These are phyloP conservation scores for Diachasma alloeum DNA, from an alignment of 1,140 invertebrate genomes.

Conservation along the genomic window DNA sequence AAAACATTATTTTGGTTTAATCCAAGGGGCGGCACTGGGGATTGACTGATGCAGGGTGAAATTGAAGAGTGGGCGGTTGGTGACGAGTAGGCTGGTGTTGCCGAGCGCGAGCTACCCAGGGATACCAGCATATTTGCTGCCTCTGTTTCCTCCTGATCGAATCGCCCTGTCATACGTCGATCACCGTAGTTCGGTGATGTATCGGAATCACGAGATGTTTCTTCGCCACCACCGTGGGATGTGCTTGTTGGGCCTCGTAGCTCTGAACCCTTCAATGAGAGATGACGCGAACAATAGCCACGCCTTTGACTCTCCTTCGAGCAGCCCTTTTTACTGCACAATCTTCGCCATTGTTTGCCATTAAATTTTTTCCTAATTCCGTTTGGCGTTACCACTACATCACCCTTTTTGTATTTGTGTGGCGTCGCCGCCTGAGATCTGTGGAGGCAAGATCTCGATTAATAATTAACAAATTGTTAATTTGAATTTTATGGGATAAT, in stretches of 20 bases:
- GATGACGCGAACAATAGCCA: conserved; percentile 95
- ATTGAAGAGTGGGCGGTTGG: conserved; percentile 73
- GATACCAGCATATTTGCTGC: conserved; percentile 96
- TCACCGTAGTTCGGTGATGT: conserved; percentile 83
- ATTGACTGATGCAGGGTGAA: conserved; percentile 73
- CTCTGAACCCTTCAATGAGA: conserved; percentile 84
- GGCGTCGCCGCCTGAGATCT: conserved; percentile 90
- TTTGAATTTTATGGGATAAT: too few species aligned
- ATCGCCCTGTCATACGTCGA: conserved; percentile 76
- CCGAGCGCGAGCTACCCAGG: conserved; percentile 88
- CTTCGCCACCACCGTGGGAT: conserved; percentile 80
- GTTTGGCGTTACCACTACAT: conserved; percentile 94
- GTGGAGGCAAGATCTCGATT: conserved; percentile 46
- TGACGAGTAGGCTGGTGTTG: conserved; percentile 86
- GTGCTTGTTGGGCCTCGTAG: conserved; percentile 65
- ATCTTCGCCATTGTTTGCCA: conserved; percentile 97
- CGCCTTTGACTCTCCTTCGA: conserved; percentile 97
- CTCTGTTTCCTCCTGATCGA: conserved; percentile 94
- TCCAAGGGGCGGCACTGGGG: conserved; percentile 70
- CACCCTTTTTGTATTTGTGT: conserved; percentile 98
- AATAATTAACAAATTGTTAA: too few species aligned
- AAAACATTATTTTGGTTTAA: conserved; percentile 80
- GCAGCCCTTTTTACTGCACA: conserved; percentile 95
- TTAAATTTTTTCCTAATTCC: conserved; percentile 99
- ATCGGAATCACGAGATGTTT: conserved; percentile 88